phyloP scores from a whole-genome alignment of 2,113 vertebrate species.

The Sialia sialis region DNA sequence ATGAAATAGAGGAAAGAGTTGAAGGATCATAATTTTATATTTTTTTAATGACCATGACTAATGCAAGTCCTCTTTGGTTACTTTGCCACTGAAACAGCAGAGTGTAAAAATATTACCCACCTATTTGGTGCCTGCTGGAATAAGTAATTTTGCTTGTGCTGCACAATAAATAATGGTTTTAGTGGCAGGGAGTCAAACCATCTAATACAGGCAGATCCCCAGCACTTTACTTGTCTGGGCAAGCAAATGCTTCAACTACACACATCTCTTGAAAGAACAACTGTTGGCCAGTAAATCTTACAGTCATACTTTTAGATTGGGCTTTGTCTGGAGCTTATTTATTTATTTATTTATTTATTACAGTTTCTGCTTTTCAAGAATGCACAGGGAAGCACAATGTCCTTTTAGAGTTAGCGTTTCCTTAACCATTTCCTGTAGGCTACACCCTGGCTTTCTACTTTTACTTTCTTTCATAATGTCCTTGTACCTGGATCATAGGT shows the following conservation, averaged over 20 bases:
- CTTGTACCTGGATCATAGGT: neutral
- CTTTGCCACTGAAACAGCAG: constrained; percentile 45
- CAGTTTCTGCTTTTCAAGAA: neutral
- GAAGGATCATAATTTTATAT: neutral
- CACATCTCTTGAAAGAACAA: neutral
- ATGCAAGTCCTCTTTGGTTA: neutral
- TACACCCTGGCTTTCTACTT: neutral
- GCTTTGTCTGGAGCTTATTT: neutral
- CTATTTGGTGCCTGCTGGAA: constrained; percentile 2
- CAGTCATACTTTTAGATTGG: neutral
- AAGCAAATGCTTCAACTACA: neutral
- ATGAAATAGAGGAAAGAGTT: constrained; percentile 1
- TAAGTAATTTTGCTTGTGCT: neutral
- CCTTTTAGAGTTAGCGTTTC: fast-evolving
- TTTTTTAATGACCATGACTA: constrained; percentile 6
- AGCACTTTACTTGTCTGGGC: constrained; percentile 13
- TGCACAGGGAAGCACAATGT: neutral
- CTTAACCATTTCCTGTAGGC: neutral
- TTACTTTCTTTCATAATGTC: neutral
- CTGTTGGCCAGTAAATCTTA: neutral
- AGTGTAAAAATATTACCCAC: constrained; percentile 37
- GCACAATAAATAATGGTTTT: constrained; percentile 47
- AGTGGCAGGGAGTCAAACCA: constrained; percentile 4
- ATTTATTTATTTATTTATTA: neutral
- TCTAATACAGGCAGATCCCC: neutral